Conservation (phyloP, 2,888 invertebrate genomes). For the Orthosia gracilis region DNA sequence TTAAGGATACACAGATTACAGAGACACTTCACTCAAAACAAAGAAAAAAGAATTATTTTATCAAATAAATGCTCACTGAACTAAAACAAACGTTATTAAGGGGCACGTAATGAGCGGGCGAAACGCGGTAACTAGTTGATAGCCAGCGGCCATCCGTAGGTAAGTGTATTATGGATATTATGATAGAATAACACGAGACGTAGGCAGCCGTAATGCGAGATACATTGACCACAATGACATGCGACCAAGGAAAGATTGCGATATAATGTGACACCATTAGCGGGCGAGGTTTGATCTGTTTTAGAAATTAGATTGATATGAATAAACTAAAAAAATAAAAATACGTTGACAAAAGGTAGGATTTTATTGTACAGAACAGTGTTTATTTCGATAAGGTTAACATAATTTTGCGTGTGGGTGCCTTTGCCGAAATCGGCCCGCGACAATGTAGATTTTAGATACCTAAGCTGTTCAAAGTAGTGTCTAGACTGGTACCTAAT, state of each 20-base stretch:
- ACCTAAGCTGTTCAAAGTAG: not conserved
- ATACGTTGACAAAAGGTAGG: no score
- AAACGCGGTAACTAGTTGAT: conserved; percentile 40
- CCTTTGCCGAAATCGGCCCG: not conserved
- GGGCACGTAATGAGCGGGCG: conserved; percentile 33
- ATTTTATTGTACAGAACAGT: not conserved
- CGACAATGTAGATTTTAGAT: not conserved
- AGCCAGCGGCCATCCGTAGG: conserved; percentile 46
- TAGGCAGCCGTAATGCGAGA: conserved; percentile 70
- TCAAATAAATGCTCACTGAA: conserved; percentile 23
- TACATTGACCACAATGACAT: conserved; percentile 70
- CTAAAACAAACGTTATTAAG: conserved; percentile 25
- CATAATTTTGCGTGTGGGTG: not conserved
- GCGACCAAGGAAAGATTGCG: conserved; percentile 52
- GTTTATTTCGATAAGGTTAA: not conserved
- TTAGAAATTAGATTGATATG: conserved; percentile 9
- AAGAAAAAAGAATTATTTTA: not conserved
- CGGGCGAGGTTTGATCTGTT: conserved; percentile 25
- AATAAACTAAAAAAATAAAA: not conserved
- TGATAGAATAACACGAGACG: conserved; percentile 64
- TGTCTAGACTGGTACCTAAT: not conserved
- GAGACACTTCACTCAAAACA: conserved; percentile 2
- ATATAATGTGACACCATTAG: conserved; percentile 46
- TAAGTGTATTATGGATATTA: conserved; percentile 52
- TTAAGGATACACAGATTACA: not conserved